Base-by-base conservation (phyloP, 1,140 invertebrate genomes). In the Drosophila burlai region DNA sequence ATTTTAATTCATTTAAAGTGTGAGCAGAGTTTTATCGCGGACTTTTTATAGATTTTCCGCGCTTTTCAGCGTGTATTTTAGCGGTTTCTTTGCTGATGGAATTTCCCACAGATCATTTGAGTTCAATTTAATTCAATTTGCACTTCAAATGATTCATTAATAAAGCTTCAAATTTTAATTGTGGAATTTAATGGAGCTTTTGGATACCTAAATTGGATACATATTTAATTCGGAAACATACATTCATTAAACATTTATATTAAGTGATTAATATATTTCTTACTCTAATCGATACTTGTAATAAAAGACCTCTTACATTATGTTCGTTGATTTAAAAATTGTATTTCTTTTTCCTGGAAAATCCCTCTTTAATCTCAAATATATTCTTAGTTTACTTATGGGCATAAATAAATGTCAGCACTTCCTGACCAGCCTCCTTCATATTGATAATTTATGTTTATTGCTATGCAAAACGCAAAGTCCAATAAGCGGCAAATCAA, bases 401-500 rank as follows among this genome's bases (percentile, higher is more conserved):
- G 68, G 62, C 73, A 77, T 74, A 83, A 83, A 83, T 87, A 89
- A 83, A 78, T 89, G 81, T 81, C 84, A 83, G 84, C 49, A 69
- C 40, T 59, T 34, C 49, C 24, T 21, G 50, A n/a, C 26, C 61
- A 24, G 43, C 50, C 73, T 26, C 54, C 68, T 16, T 16, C 31
- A 74, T 73, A 61, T 73, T 74, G 65, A 87, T 87, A 89, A 87
- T 87, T 87, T 87, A 87, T 87, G 84, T 89, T 89, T 87, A 87
- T 87, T 87, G 84, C 84, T 84, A 87, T 87, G 84, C 84, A 87
- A 87, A 87, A 81, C 81, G 73, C 84, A 80, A 78, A 81, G 55
- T 75, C 80, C 83, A 87, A 87, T 87, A 87, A 89, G 80, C 80
- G 82, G 80, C 69, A 89, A 87, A 87, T 89, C 84, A 87, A 87